These are phyloP conservation scores for Monodelphis domestica DNA, from an alignment of 2,797 vertebrate species.

Conservation along the genomic window DNA sequence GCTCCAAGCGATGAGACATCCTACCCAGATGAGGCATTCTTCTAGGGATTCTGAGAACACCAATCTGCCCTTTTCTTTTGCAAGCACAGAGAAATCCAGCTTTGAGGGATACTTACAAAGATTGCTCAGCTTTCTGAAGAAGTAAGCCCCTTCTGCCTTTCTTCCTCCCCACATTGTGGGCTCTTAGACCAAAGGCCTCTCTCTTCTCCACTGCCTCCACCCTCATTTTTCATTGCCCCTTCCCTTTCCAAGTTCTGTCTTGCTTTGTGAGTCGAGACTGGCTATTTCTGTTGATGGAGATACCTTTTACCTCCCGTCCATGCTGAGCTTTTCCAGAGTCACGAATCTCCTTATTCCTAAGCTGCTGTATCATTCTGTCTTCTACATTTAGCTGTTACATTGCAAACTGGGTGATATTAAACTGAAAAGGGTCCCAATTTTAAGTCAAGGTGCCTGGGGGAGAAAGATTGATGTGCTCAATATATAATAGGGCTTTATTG, in stretches of 20 bases:
- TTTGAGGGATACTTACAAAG: background rate
- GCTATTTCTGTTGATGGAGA: background rate
- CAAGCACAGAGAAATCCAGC: background rate
- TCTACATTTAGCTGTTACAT: background rate
- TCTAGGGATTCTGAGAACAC: background rate
- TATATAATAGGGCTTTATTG: background rate
- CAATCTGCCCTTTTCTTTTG: background rate
- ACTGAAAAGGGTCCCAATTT: background rate
- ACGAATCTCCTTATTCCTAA: background rate
- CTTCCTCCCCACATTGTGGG: background rate
- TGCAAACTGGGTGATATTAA: background rate
- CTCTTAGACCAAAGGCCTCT: background rate
- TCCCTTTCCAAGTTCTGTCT: background rate
- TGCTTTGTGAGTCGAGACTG: background rate
- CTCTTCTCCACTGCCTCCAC: background rate
- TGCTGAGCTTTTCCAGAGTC: background rate
- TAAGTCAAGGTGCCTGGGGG: background rate
- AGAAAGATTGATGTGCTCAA: background rate
- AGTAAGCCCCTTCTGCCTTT: background rate
- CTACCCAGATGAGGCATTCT: background rate
- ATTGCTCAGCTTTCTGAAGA: background rate
- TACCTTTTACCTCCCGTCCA: background rate
- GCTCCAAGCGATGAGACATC: background rate
- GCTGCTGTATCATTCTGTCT: constrained; percentile 52
- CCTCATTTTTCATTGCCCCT: fast-evolving